Conservation (phyloP, 2,797 vertebrate species). For the Enteromius radiatus region DNA sequence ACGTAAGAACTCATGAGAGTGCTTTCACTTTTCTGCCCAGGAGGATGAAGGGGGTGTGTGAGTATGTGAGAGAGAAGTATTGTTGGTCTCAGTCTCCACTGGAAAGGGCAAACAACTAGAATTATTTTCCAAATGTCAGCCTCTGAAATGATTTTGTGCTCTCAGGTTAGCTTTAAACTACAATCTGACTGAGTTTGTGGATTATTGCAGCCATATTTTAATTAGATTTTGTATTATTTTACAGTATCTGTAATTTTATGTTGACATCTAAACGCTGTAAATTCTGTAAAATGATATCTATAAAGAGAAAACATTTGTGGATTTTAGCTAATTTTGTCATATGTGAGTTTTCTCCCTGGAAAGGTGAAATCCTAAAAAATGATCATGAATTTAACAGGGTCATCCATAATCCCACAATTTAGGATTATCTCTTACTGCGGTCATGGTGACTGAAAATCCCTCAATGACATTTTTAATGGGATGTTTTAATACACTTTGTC, state of each 20-base stretch:
- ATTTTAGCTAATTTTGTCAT: slow-evolving; percentile 4
- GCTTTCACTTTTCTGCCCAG: slow-evolving; percentile 13
- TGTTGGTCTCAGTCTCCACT: not conserved
- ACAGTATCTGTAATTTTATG: not conserved
- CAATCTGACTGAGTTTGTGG: not conserved
- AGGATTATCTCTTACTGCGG: slow-evolving; percentile 71
- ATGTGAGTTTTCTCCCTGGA: not conserved
- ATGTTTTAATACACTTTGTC: slow-evolving; percentile 39
- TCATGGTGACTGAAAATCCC: slow-evolving; percentile 62
- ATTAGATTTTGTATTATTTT: not conserved
- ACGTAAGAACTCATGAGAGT: slow-evolving; percentile 31
- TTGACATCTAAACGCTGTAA: not conserved
- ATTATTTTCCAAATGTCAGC: slow-evolving; percentile 7
- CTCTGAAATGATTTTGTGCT: not conserved
- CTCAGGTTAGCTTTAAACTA: not conserved
- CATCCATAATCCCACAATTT: slow-evolving; percentile 62
- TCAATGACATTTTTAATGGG: slow-evolving; percentile 58
- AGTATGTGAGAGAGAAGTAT: not conserved
- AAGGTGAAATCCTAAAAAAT: slow-evolving; percentile 29
- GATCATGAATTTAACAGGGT: not conserved
- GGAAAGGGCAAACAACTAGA: not conserved
- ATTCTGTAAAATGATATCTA: not conserved
- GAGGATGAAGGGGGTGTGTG: not conserved
- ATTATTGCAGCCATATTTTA: not conserved
- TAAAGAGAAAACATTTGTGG: not conserved